These are phyloP conservation scores for Hydrotaea cyrtoneurina DNA, from an alignment of 2,888 invertebrate genomes.

Conservation along the genomic window DNA sequence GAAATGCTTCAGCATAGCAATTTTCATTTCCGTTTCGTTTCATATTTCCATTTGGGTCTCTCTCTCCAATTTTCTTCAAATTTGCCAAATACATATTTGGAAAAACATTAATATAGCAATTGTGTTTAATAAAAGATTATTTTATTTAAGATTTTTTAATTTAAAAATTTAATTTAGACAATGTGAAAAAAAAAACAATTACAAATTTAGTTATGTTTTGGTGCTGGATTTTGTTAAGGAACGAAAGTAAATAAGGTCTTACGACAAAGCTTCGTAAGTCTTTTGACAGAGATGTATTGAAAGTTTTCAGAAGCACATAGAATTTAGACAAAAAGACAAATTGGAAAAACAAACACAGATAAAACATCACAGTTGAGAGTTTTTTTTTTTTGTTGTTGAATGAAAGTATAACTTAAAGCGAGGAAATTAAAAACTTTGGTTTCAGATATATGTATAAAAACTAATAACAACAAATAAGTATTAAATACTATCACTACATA, in stretches of 20 bases:
- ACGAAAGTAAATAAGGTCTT: conserved; percentile 20
- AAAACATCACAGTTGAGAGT: conserved; percentile 70
- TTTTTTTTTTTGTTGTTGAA: no score
- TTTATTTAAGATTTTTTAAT: conserved; percentile 35
- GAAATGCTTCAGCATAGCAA: no score
- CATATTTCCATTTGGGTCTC: no score
- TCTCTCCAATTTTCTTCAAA: no score
- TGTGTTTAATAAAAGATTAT: conserved; percentile 7
- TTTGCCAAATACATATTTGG: no score
- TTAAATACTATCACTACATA: conserved; percentile 57
- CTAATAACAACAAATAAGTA: conserved; percentile 46
- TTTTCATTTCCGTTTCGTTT: background rate
- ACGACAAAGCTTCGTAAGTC: background rate
- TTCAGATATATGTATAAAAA: conserved; percentile 51
- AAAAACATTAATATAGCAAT: background rate
- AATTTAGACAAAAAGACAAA: conserved; percentile 36
- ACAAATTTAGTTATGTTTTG: conserved; percentile 54
- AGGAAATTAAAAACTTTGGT: conserved; percentile 57
- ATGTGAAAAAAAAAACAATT: background rate
- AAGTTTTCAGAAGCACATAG: background rate
- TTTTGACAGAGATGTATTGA: conserved; percentile 43
- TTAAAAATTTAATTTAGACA: conserved; percentile 22
- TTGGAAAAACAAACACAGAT: conserved; percentile 36
- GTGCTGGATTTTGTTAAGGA: conserved; percentile 64
- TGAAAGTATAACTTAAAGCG: conserved; percentile 15